A percentile compares a stretch with the other conserved stretches of the same genome.
Evolutionary conservation across 2,888 invertebrate species (phyloP).

Genomic region (Hypercompe scribonia): DNA sequence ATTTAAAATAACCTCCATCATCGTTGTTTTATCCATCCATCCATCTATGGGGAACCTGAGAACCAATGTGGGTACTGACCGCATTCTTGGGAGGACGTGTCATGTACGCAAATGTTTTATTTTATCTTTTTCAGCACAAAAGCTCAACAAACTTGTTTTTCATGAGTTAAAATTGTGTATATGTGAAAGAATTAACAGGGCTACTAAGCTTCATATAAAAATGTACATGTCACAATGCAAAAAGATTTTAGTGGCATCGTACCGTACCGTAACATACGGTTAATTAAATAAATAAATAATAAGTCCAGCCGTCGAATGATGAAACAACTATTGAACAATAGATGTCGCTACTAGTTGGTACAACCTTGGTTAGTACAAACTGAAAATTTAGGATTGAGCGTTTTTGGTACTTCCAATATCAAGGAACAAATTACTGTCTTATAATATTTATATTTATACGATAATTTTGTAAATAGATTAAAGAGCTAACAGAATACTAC

Average conservation of each 20-base stretch:
- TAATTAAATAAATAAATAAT: too few relatives aligned
- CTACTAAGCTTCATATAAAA: too few relatives aligned
- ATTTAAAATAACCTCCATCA: background rate
- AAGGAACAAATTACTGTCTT: background rate
- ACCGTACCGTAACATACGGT: too few relatives aligned
- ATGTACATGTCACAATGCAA: too few relatives aligned
- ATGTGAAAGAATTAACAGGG: too few relatives aligned
- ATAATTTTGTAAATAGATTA: too few relatives aligned
- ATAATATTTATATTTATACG: too few relatives aligned
- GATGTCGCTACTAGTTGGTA: constrained; percentile 1
- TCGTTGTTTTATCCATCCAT: background rate
- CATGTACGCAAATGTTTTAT: background rate
- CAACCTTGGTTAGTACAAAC: background rate
- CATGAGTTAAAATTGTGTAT: too few relatives aligned
- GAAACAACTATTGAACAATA: constrained; percentile 2
- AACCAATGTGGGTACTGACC: background rate
- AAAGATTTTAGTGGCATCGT: too few relatives aligned
- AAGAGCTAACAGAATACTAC: too few relatives aligned
- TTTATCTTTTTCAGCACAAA: background rate
- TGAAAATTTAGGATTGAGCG: background rate
- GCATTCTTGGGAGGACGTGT: background rate
- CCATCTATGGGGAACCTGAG: background rate
- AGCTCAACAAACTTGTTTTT: background rate
- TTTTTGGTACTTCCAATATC: background rate
- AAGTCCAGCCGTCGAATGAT: background rate